phyloP scores from a whole-genome alignment of 2,888 invertebrate genomes.

The Trissoscelio sp. region DNA sequence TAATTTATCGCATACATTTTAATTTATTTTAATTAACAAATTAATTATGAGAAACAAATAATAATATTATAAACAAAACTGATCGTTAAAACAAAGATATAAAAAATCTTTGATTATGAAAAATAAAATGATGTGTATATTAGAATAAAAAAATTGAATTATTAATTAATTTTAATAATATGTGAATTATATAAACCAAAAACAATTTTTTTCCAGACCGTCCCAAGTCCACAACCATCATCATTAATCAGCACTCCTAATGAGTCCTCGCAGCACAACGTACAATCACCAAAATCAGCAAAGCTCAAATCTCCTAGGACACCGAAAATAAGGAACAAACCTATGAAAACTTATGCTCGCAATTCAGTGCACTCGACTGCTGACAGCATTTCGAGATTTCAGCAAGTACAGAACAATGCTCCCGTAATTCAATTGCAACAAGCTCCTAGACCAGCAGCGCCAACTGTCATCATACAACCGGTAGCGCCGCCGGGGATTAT shows the following conservation, averaged over 20 bases:
- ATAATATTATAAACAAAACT: too few species aligned
- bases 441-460: conserved; percentile 85
- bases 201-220: conserved; percentile 68
- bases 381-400: conserved; percentile 74
- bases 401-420: conserved; percentile 82
- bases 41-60: too few species aligned
- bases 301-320: conserved; percentile 76
- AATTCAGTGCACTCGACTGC: conserved; percentile 73
- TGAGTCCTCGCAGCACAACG: conserved; percentile 67
- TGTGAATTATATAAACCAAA: conserved; percentile 42
- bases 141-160: too few species aligned
- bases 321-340: conserved; percentile 75
- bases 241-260: conserved; percentile 70
- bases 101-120: too few species aligned
- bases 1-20: too few species aligned
- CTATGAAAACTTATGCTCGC: conserved; percentile 75
- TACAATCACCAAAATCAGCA: conserved; percentile 71
- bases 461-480: conserved; percentile 89
- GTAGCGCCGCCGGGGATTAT: conserved; percentile 86
- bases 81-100: too few species aligned
- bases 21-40: too few species aligned
- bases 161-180: too few species aligned
- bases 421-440: conserved; percentile 86
- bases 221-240: conserved; percentile 74
- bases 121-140: too few species aligned